A percentile compares a stretch with the other conserved stretches of the same genome.
Conservation (phyloP, 2,888 invertebrate species). For the Macropis europaea region DNA sequence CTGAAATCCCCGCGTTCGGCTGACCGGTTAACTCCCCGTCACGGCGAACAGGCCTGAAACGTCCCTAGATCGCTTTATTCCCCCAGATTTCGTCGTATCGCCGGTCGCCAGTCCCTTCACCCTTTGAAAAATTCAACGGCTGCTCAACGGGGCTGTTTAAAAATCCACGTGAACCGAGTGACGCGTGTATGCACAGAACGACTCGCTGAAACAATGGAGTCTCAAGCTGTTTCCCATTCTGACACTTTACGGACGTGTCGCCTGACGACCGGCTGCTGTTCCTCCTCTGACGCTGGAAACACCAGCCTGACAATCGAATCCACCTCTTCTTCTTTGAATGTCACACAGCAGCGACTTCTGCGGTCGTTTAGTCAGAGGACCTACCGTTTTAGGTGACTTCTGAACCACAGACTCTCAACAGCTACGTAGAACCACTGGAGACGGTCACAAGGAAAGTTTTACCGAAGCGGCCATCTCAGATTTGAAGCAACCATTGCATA, state of each 20-base stretch:
- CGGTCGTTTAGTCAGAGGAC: no score
- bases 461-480: no score
- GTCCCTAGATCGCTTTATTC: not conserved
- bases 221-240: slow-evolving; percentile 8
- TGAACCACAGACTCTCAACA: no score
- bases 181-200: not conserved
- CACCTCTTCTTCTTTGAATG: no score
- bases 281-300: no score
- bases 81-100: not conserved
- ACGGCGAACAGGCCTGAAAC: no score
- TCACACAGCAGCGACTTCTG: no score
- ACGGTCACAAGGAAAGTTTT: no score
- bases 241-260: slow-evolving; percentile 10
- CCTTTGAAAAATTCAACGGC: slow-evolving; percentile 31
- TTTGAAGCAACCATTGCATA: no score
- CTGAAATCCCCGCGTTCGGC: slow-evolving; percentile 1
- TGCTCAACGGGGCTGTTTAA: not conserved
- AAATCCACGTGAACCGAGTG: slow-evolving; percentile 10
- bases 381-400: no score
- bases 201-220: slow-evolving; percentile 17
- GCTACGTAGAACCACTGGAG: no score
- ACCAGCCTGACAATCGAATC: no score
- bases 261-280: not conserved
- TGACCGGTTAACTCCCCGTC: not conserved
- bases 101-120: not conserved